Conservation (phyloP, 2,888 invertebrate genomes). For the Idaea aversata region DNA sequence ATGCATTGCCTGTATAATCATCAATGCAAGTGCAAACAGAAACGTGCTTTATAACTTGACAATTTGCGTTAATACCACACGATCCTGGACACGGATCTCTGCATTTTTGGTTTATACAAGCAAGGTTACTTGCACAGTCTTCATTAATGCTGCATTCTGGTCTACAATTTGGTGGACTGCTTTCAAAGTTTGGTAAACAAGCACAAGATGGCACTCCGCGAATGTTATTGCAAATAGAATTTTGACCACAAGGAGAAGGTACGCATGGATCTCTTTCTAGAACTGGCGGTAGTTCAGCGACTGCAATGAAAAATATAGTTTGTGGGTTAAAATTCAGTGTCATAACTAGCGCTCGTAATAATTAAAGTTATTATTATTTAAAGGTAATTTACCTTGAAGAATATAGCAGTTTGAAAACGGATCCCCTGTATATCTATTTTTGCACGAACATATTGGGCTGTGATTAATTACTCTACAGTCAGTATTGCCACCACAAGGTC, state of each 20-base stretch:
- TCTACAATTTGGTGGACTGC: slow-evolving; percentile 84
- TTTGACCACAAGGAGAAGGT: slow-evolving; percentile 85
- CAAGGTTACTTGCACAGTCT: slow-evolving; percentile 83
- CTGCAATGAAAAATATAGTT: slow-evolving; percentile 39
- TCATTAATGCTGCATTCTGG: slow-evolving; percentile 84
- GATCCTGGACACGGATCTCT: slow-evolving; percentile 86
- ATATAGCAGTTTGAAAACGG: slow-evolving; percentile 83
- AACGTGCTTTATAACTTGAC: slow-evolving; percentile 82
- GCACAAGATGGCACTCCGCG: slow-evolving; percentile 81
- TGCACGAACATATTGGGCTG: slow-evolving; percentile 86
- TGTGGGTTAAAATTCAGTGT: background rate
- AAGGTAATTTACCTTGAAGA: slow-evolving; percentile 56
- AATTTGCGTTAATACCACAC: slow-evolving; percentile 81
- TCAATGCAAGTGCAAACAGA: slow-evolving; percentile 82
- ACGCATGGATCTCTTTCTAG: slow-evolving; percentile 80
- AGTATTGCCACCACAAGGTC: slow-evolving; percentile 85
- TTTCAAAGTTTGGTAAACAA: slow-evolving; percentile 82
- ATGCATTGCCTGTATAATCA: slow-evolving; percentile 82
- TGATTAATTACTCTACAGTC: slow-evolving; percentile 86
- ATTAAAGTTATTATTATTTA: background rate
- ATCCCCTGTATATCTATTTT: slow-evolving; percentile 80
- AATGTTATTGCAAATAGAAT: slow-evolving; percentile 80
- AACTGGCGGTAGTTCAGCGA: slow-evolving; percentile 44
- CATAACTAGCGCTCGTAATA: too few species aligned
- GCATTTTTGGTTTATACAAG: slow-evolving; percentile 85